These are phyloP conservation scores for Blastomussa wellsi DNA, from an alignment of 92 coral and sea anemone species.

Conservation along the genomic window DNA sequence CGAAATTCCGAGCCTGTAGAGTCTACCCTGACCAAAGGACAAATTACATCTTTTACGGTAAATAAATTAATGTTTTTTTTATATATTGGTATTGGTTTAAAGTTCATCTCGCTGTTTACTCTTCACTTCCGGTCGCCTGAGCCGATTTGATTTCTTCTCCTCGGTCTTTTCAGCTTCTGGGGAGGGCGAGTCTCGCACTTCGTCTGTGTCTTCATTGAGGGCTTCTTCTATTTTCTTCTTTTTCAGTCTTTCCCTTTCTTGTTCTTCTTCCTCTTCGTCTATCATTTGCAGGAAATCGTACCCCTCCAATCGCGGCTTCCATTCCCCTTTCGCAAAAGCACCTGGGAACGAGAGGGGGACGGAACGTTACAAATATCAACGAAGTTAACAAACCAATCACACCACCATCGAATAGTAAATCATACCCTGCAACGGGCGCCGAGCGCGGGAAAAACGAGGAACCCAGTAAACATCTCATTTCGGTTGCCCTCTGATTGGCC, in stretches of 20 bases:
- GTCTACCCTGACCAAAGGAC: neutral
- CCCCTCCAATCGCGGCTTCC: slow-evolving; percentile 94
- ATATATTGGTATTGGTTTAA: neutral
- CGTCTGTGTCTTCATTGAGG: slow-evolving; percentile 1
- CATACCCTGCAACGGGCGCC: neutral
- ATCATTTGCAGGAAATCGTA: slow-evolving; percentile 83
- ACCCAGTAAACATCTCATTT: neutral
- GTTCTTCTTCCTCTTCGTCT: slow-evolving; percentile 68
- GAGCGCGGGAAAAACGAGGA: neutral
- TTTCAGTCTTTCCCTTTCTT: slow-evolving; percentile 49
- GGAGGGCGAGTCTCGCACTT: slow-evolving; percentile 11
- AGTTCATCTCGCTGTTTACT: slow-evolving; percentile 29
- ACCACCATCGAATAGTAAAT: neutral
- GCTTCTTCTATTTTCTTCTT: slow-evolving; percentile 15
- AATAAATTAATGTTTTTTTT: neutral
- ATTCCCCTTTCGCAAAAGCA: slow-evolving; percentile 57
- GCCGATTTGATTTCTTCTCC: slow-evolving; percentile 16
- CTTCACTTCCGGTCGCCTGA: slow-evolving; percentile 35
- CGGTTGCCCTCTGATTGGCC: neutral
- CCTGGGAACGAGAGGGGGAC: slow-evolving; percentile 40
- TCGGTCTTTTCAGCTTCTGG: slow-evolving; percentile 11
- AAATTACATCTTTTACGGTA: neutral
- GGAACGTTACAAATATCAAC: neutral
- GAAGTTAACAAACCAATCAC: neutral
- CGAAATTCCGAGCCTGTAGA: neutral